Conservation (phyloP, 2,113 vertebrate species). For the Dendrocopos noguchii region DNA sequence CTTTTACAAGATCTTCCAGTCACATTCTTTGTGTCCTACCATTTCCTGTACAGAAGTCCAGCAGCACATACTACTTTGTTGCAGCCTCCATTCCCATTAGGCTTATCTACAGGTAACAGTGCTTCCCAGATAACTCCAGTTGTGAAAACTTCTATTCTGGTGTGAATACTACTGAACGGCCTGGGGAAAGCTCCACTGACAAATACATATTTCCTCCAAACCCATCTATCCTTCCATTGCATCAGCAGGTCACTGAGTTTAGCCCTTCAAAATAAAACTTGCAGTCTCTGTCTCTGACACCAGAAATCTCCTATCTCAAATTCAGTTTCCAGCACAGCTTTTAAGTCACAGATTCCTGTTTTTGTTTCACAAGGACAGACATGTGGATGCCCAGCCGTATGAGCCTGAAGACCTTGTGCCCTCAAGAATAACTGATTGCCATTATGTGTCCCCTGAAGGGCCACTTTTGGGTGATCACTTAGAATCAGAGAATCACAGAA, state of each 20-base stretch:
- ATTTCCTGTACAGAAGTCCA: not conserved
- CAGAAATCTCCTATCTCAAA: not conserved
- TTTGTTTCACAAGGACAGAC: not conserved
- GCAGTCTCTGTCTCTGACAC: not conserved
- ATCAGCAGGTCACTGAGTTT: not conserved
- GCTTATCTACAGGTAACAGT: not conserved
- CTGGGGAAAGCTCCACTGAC: not conserved
- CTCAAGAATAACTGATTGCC: not conserved
- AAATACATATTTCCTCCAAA: not conserved
- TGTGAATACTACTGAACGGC: not conserved
- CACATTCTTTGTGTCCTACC: not conserved
- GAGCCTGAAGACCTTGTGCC: not conserved
- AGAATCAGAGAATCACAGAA: no score
- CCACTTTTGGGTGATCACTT: not conserved
- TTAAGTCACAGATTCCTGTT: not conserved
- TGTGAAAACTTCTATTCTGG: not conserved
- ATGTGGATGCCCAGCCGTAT: not conserved
- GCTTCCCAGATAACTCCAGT: not conserved
- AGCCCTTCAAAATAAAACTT: not conserved
- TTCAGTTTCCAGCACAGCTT: not conserved
- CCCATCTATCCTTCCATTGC: not conserved
- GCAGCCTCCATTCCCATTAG: not conserved
- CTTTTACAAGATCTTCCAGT: not conserved
- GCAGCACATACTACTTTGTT: accelerated
- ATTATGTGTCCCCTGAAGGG: not conserved